Conservation (phyloP, 1,140 invertebrate genomes). For the Lerema accius region DNA sequence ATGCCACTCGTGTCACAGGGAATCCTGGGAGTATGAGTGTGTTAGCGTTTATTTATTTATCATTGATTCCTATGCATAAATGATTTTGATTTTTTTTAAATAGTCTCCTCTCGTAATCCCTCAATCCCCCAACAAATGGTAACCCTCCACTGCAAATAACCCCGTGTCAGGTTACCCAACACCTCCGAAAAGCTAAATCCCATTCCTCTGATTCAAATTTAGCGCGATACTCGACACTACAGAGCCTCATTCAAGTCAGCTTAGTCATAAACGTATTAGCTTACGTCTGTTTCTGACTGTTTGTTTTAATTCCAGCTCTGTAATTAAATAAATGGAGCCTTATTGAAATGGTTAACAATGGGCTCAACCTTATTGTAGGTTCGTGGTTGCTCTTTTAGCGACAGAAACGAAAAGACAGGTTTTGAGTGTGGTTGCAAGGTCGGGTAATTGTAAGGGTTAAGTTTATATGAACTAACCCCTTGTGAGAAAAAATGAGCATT, state of each 20-base stretch:
- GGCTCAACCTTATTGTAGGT: constrained; percentile 18
- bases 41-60: no score
- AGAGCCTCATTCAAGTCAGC: constrained; percentile 42
- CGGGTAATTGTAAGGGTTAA: no score
- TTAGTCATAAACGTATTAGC: constrained; percentile 48
- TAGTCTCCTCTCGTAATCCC: no score
- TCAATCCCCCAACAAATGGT: not conserved
- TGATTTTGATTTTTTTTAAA: no score
- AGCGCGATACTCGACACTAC: constrained; percentile 39
- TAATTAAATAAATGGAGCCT: constrained; percentile 34
- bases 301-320: constrained; percentile 31
- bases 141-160: constrained; percentile 32
- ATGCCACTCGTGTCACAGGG: no score
- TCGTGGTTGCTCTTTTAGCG: constrained; percentile 13
- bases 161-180: constrained; percentile 42
- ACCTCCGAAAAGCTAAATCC: constrained; percentile 38
- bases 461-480: no score
- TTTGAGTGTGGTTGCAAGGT: no score
- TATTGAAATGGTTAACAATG: constrained; percentile 20
- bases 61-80: no score
- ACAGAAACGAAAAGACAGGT: no score
- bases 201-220: constrained; percentile 28
- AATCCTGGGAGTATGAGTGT: no score
- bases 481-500: no score
- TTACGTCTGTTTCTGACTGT: constrained; percentile 33